Conservation (phyloP, 2,113 vertebrate genomes). For the Toxotes jaculatrix region DNA sequence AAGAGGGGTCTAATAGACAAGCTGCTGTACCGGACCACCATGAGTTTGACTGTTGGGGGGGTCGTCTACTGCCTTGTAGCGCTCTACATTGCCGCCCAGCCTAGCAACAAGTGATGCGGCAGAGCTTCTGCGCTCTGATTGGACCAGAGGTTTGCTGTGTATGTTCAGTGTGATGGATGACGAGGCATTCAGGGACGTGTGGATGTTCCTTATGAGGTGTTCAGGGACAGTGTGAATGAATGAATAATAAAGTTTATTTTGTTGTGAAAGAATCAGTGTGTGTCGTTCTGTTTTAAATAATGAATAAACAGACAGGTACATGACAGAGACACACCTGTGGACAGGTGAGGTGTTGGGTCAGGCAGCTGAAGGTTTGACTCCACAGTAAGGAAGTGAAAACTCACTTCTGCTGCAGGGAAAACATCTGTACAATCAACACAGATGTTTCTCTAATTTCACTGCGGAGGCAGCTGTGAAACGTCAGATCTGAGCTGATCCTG, state of each 20-base stretch:
- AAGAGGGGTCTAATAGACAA: conserved; percentile 89
- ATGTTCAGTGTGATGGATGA: background rate
- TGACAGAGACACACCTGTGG: too few species aligned
- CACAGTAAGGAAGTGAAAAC: too few species aligned
- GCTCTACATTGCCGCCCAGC: conserved; percentile 88
- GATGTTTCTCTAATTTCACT: too few species aligned
- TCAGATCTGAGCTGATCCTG: background rate
- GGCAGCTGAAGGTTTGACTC: too few species aligned
- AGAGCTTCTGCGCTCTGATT: conserved; percentile 11
- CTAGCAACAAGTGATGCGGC: conserved; percentile 62
- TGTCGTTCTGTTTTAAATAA: background rate
- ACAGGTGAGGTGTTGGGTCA: too few species aligned
- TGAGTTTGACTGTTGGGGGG: conserved; percentile 91
- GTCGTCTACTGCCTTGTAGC: conserved; percentile 91
- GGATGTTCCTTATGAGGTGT: background rate
- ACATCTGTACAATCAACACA: too few species aligned
- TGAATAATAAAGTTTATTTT: conserved; percentile 34
- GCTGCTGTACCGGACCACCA: conserved; percentile 92
- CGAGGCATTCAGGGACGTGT: background rate
- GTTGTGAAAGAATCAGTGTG: background rate
- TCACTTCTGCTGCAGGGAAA: background rate
- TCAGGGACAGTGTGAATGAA: background rate
- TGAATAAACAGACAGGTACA: too few species aligned
- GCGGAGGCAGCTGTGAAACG: too few species aligned
- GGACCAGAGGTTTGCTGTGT: background rate